Base-by-base conservation (phyloP, 1,140 invertebrate genomes). In the Holcopasites calliopsidis region DNA sequence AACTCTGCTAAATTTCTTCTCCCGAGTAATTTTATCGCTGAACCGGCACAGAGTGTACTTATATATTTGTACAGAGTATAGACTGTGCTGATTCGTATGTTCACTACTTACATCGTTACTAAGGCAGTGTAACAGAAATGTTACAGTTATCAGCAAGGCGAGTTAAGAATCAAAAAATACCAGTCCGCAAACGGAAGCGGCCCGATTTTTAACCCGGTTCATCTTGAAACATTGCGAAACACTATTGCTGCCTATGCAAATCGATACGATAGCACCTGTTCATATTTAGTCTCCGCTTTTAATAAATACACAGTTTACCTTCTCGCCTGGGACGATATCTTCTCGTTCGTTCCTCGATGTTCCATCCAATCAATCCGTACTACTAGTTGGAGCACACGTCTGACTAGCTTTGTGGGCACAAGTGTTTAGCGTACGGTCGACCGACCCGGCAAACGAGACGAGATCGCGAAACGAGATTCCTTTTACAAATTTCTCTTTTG, bases 241-340 rank as follows among this genome's bases (percentile, higher is more conserved):
- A 18, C 44, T n/a, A 52, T 21, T 10, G 28, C 31, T 42, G 44
- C 40, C 28, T 33, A 18, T 44, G 35, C 33, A 26, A 23, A 16
- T 10, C 13, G 13, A 47, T 47, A 49, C 26, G 0, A 52, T 26
- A 38, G 23, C 79, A 79, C 58, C 77, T 81, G 79, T 81, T 79
- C 79, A 81, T 76, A 81, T 79, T 75, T 81, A 70, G 38, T 61
- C 60, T 64, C 31, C 31, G 57, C 5, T 28, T 65, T 76, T 80
- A 80, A 80, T 80, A 80, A 80, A 80, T 73, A 61, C n/a, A 10
- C 49, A 11, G 50, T 47, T 79, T 68, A 74, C 49, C 35, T 26
- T 21, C 23, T 66, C 61, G 35, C 58, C n/a, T 47, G 44, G 10
- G 28, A 61, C 26, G 35, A 23, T 62, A 33, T 38, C 13, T 35